Conservation (phyloP, 2,888 invertebrate genomes). For the Odontomyia ornata region DNA sequence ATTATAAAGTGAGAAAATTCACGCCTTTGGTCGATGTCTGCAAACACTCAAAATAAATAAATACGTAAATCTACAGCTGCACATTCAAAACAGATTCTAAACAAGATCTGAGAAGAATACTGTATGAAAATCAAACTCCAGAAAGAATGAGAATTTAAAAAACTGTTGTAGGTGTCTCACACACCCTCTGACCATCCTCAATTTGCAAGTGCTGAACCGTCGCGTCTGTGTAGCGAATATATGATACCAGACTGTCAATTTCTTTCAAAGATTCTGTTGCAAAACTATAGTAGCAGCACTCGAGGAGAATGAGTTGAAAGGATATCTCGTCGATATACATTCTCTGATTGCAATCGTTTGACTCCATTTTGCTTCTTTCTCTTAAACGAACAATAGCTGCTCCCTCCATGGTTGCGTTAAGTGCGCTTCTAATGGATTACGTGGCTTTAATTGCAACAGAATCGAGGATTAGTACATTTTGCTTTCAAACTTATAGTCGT, state of each 20-base stretch:
- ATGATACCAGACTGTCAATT: constrained; percentile 7
- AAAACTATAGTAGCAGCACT: not conserved
- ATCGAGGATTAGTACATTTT: constrained; percentile 37
- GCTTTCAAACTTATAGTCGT: constrained; percentile 21
- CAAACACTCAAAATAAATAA: constrained; percentile 1
- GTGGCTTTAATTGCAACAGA: constrained; percentile 39
- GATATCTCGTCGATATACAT: not conserved
- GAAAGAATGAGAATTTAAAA: constrained; percentile 39
- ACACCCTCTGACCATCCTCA: not conserved
- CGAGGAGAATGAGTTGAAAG: not conserved
- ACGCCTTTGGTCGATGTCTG: constrained; percentile 46
- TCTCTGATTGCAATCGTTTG: constrained; percentile 23
- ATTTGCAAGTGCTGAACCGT: constrained; percentile 26
- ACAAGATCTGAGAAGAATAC: constrained; percentile 45
- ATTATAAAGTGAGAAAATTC: constrained; percentile 47
- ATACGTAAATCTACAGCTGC: constrained; percentile 15
- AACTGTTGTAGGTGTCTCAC: not conserved
- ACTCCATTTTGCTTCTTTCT: not conserved
- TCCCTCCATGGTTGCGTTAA: not conserved
- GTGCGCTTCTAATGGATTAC: constrained; percentile 42
- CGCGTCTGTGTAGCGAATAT: constrained; percentile 8
- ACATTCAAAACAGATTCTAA: constrained; percentile 45
- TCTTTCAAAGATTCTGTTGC: not conserved
- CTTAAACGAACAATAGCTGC: not conserved
- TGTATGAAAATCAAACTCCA: constrained; percentile 46